Evolutionary conservation across 2,113 vertebrate genomes (phyloP), one percentile per base, ranked within the genome.

Genomic region (Petroica traversi): DNA sequence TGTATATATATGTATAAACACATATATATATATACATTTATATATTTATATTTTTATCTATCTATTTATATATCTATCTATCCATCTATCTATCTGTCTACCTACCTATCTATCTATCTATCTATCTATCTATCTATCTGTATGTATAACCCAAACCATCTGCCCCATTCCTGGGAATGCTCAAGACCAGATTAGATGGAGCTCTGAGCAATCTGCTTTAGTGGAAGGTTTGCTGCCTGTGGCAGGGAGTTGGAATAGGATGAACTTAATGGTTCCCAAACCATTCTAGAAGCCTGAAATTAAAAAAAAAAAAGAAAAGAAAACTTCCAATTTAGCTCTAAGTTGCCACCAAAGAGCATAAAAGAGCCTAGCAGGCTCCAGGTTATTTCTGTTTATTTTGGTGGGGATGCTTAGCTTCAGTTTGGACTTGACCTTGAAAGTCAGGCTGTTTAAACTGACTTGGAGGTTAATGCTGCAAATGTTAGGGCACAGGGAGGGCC

Each of bases 381-480:
- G 19, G 3, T 43, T 49, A 88, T 51, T 76, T 72, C 23, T 49
- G 5, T n/a, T 63, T 71, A 3, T 72, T 67, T 51, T 76, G 58
- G 9, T 80, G 46, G 8, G 11, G 11, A 17, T 34, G 2, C 48
- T 79, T 49, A 16, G 2, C 10, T 68, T 76, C 14, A 43, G 31
- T 34, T 83, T 72, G 46, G 66, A 25, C 15, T 28, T 61, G 25
- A 66, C 17, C 43, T 66, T 1, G 5, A 20, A 7, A n/a, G 16
- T 62, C 38, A 52, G 33, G 25, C 43, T 62, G 18, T 62, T 85
- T 15, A 36, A 79, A 46, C 6, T 34, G 51, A 33, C 6, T 43
- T n/a, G 14, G 24, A 31, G 40, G 5, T 58, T 40, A 10, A 8
- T 2, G 3, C 7, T 19, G 28, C 14, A 43, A 9, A 4, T 0